Base-by-base conservation (phyloP, 2,113 vertebrate species). In the Larimichthys polyactis region DNA sequence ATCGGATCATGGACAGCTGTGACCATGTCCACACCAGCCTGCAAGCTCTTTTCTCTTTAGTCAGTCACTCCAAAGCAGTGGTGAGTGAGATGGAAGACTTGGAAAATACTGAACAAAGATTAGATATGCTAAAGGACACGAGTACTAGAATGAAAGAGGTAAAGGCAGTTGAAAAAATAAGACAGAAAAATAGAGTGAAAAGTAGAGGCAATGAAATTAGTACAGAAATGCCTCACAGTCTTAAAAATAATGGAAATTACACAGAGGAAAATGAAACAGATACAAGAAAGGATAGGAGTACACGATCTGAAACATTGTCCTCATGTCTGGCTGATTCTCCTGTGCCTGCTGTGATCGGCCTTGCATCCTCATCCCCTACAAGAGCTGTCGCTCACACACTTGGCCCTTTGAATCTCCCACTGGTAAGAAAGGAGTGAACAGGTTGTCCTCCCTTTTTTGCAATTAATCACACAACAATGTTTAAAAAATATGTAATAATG, bases 291-390 rank as follows among this genome's bases (percentile, higher is more conserved):
- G n/a, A 72, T 32, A 6, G 6, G 0, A 60, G 7, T 57, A 36
- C 12, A 27, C 46, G 71, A 36, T 55, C 48, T 58, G 70, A 78
- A 58, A 51, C 0, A 57, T 24, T 70, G 7, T 3, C 81, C 29
- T 59, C 16, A 3, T 95, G 94, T 87, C 29, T 91, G 9, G 64
- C 78, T 57, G 88, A 77, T 69, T 89, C 89, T 54, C 93, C 94
- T n/a, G 90, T 95, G 3, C 49, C 93, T 58, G 94, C 89, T 79
- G 86, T 95, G 20, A 94, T 95, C 1, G 95, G 95, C 10, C 90
- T 95, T 16, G 94, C 94, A 55, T 95, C 95, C 0, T 95, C 95
- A 16, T 92, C 95, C 5, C 93, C 94, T 6, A 91, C 95, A 40
- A 89, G 94, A 75, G 94, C 94, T 54, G 67, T 94, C 29, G 94